Evolutionary conservation across 2,113 vertebrate genomes (phyloP).

Genomic region (Cercopithecus mona): DNA sequence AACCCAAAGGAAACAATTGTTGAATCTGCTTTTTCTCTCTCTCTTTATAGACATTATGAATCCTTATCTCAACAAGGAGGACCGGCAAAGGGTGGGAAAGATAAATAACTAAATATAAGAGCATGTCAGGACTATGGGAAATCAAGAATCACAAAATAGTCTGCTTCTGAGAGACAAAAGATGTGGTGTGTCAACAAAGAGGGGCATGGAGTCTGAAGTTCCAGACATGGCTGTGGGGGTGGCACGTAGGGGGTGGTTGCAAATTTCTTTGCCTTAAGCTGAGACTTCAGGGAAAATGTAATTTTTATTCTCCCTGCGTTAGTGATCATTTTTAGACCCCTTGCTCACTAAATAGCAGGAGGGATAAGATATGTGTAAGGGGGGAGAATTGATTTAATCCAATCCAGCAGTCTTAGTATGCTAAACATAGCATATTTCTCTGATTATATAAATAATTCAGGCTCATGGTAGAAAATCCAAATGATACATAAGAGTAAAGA

Average conservation of each 20-base stretch:
- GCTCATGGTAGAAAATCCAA: background rate
- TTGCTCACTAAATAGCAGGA: background rate
- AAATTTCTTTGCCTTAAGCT: background rate
- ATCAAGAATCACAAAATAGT: background rate
- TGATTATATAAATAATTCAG: background rate
- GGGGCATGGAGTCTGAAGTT: background rate
- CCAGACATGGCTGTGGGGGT: background rate
- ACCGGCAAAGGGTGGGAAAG: slow-evolving; percentile 35
- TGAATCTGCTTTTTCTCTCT: background rate
- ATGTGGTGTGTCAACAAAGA: background rate
- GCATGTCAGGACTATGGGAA: background rate
- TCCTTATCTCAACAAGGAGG: slow-evolving; percentile 27
- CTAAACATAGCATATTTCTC: background rate
- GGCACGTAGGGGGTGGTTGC: too few species aligned
- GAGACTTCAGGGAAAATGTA: background rate
- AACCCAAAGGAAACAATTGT: slow-evolving; percentile 29
- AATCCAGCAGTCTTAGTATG: background rate
- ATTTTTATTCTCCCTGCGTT: background rate
- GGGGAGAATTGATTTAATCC: background rate
- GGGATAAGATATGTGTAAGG: background rate
- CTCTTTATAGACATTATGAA: background rate
- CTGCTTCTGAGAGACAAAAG: background rate
- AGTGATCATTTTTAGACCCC: background rate
- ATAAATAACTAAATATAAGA: slow-evolving; percentile 30
- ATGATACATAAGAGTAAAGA: background rate